Conservation (phyloP, 2,797 vertebrate genomes). For the Molossus alvarezi region DNA sequence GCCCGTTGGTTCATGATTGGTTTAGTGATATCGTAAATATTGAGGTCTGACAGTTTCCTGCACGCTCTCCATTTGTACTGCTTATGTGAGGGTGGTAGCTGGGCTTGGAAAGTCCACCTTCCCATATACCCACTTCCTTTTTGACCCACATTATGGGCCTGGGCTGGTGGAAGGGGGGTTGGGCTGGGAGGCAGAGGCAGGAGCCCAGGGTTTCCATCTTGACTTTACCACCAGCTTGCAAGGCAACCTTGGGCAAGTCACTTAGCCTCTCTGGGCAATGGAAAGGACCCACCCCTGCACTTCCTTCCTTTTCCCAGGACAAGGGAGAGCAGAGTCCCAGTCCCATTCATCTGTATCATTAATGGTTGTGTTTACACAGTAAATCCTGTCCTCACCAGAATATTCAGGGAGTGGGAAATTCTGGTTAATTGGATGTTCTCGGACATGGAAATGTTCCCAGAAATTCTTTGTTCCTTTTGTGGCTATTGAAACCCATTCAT, state of each 20-base stretch:
- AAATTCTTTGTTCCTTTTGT: constrained; percentile 60
- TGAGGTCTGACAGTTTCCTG: neutral
- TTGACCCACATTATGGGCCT: neutral
- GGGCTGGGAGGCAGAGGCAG: neutral
- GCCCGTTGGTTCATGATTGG: accelerated
- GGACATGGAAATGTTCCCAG: constrained; percentile 74
- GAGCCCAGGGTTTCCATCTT: neutral
- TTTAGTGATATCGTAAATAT: neutral
- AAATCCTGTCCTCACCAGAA: neutral
- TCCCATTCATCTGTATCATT: neutral
- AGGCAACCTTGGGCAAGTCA: neutral
- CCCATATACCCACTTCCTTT: neutral
- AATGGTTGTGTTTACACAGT: neutral
- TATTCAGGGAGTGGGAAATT: neutral
- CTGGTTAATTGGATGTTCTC: constrained; percentile 75
- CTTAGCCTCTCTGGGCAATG: neutral
- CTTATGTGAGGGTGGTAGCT: accelerated
- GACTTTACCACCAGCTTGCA: neutral
- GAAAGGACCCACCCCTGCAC: neutral
- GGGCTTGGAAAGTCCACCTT: neutral
- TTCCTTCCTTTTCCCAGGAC: neutral
- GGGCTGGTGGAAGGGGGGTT: neutral
- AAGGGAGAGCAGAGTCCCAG: neutral
- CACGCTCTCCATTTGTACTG: accelerated
- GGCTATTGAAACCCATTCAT: neutral